phyloP scores from a whole-genome alignment of 2,113 vertebrate species.

The Thermophis baileyi region DNA sequence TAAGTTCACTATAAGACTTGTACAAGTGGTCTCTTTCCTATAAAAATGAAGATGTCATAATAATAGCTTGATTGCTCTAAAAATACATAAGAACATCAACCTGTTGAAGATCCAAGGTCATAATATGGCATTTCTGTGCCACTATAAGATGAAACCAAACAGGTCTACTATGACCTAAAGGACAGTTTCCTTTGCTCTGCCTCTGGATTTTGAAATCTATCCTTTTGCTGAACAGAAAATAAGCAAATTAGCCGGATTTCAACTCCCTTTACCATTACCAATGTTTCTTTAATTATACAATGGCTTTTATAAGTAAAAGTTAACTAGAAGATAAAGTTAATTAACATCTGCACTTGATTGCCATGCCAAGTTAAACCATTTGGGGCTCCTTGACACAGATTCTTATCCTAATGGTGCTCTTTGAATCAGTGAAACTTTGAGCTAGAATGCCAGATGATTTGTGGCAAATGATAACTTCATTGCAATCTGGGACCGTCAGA shows the following conservation, averaged over 20 bases:
- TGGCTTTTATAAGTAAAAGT: slow-evolving; percentile 18
- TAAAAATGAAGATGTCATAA: not conserved
- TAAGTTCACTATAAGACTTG: not conserved
- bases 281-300: slow-evolving; percentile 10
- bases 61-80: not conserved
- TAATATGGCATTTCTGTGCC: no score
- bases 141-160: not conserved
- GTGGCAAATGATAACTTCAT: slow-evolving; percentile 10
- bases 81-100: not conserved
- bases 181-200: not conserved
- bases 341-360: slow-evolving; percentile 3
- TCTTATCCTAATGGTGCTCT: not conserved
- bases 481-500: not conserved
- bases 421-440: not conserved
- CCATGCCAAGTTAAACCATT: not conserved
- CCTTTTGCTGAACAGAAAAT: slow-evolving; percentile 2
- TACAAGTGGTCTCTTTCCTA: not conserved
- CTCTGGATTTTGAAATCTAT: not conserved
- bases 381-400: not conserved
- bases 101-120: not conserved
- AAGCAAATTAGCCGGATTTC: not conserved
- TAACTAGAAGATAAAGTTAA: not conserved
- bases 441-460: slow-evolving; percentile 3
- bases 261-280: not conserved
- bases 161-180: not conserved